phyloP scores from a whole-genome alignment of 23 tunicate genomes.

The Styela plicata region DNA sequence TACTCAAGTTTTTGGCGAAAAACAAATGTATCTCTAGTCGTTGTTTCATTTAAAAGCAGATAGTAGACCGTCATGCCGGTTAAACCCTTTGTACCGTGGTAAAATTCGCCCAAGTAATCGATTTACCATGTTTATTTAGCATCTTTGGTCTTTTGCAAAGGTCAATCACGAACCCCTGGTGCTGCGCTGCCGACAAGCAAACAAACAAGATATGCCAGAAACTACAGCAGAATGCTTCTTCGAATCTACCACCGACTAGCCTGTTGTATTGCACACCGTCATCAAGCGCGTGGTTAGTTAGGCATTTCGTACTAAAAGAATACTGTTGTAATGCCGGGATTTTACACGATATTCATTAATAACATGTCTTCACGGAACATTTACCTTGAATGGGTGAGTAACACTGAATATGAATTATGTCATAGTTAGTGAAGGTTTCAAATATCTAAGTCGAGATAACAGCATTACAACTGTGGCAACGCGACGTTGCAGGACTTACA shows the following conservation, averaged over 20 bases:
- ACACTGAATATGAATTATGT: no score
- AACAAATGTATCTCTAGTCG: background rate
- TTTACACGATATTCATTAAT: no score
- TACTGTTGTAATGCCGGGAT: no score
- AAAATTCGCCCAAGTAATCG: background rate
- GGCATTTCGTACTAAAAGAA: no score
- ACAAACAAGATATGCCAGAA: background rate
- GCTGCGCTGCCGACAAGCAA: background rate
- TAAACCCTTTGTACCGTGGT: conserved; percentile 1
- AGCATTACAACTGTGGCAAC: no score
- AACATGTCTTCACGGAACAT: background rate
- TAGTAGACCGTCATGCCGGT: conserved; percentile 6
- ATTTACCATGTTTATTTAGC: conserved; percentile 10
- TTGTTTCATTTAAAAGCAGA: background rate
- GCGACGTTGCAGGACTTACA: no score
- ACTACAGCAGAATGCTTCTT: no score
- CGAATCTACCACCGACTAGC: no score
- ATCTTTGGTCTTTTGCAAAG: background rate
- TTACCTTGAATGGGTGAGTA: background rate
- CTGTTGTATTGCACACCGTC: no score
- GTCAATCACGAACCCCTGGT: background rate
- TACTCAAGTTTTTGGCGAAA: background rate
- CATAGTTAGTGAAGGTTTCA: no score
- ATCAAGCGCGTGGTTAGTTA: no score
- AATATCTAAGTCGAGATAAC: no score